Evolutionary conservation across 2,797 vertebrate genomes (phyloP), one percentile per base, ranked within the genome.

Genomic region (Apogon talboti): DNA sequence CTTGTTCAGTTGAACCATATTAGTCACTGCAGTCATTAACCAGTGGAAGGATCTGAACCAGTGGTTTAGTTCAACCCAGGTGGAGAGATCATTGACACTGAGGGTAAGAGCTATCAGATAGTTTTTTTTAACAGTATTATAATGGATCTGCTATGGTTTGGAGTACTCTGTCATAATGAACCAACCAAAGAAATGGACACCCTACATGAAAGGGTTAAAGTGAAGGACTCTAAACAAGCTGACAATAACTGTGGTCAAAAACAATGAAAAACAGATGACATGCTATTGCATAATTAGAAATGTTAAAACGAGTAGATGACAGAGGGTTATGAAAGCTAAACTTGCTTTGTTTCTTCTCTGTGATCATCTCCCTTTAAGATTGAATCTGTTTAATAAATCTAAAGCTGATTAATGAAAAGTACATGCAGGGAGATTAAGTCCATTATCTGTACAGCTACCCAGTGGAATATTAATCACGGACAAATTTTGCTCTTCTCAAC

Each of bases 381-480:
- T 74, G 82, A 71, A 87, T 86, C 61, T 74, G 12, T 66, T 77
- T 65, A 56, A 77, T 79, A 76, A 66, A 79, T 66, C 62, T 65
- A 66, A 47, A 46, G 41, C 35, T 83, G 77, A 89, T 82, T 76
- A 81, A 87, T 78, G 72, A 81, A 77, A 86, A 41, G 72, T 78
- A 74, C 45, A 79, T 19, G 54, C 55, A 54, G 11, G 50, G 50
- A 80, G 76, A 75, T 87, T 72, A 87, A 65, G 76, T 71, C 77
- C 70, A 85, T 86, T 76, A 78, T 70, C 71, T 63, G 53, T 54
- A 54, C 53, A 10, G 18, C 63, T 70, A 71, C 57, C 63, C 55
- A 76, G 67, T 80, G 71, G 74, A 86, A 83, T 82, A 83, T 83
- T 77, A 76, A 86, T 81, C 76, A 81, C 45, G 43, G 68, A 76